Conservation (phyloP, 2,888 invertebrate genomes). For the Mimumesa dahlbomi region DNA sequence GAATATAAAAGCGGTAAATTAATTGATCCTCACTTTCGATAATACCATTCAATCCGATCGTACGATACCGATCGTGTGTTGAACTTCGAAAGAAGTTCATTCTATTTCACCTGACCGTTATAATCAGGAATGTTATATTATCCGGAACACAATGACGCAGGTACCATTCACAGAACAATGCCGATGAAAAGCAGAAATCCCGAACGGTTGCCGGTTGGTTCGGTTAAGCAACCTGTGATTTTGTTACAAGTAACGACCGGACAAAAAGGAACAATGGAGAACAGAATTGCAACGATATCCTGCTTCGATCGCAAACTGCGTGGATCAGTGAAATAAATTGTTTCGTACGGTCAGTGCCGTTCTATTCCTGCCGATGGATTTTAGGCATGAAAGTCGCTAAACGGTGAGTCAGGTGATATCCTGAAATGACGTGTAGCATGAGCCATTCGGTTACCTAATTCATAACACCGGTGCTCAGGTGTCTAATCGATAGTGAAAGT, state of each 20-base stretch:
- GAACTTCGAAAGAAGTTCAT: no score
- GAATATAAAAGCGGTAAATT: no score
- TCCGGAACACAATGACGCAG: neutral
- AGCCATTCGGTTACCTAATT: slow-evolving; percentile 16
- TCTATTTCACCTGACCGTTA: no score
- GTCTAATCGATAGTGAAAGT: slow-evolving; percentile 30
- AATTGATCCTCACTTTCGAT: no score
- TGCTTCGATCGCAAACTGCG: no score
- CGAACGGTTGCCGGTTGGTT: neutral
- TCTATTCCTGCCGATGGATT: neutral
- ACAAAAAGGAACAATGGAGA: slow-evolving; percentile 2
- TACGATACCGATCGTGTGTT: no score
- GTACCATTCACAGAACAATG: slow-evolving; percentile 13
- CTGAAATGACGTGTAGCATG: slow-evolving; percentile 1
- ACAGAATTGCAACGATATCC: neutral
- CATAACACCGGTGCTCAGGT: neutral
- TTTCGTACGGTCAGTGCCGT: neutral
- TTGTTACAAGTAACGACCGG: neutral
- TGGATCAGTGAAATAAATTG: no score
- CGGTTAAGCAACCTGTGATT: slow-evolving; percentile 1
- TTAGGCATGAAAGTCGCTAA: neutral
- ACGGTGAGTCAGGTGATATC: slow-evolving; percentile 2
- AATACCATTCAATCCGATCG: no score
- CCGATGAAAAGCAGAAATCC: neutral
- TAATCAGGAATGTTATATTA: neutral